Evolutionary conservation across 2,797 vertebrate species (phyloP).

Genomic region (Falco concolor): DNA sequence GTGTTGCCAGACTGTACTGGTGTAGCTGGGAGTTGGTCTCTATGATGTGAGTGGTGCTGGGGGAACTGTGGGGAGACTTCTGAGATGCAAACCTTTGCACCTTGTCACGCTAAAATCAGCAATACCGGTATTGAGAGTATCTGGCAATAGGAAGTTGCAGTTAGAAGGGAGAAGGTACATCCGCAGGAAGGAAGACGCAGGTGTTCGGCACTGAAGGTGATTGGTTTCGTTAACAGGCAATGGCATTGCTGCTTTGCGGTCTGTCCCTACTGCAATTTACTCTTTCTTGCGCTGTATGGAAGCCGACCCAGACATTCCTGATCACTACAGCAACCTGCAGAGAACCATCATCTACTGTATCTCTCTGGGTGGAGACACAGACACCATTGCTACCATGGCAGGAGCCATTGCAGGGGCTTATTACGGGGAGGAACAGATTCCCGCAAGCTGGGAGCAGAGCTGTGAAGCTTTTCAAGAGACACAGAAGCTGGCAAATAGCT

Average conservation of each 20-base stretch:
- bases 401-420: conserved; percentile 96
- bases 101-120: neutral
- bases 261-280: conserved; percentile 97
- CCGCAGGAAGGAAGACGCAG: neutral
- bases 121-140: fast-evolving
- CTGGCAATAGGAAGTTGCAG: neutral
- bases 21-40: neutral
- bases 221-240: conserved; percentile 79
- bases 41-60: neutral
- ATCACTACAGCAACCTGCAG: conserved; percentile 83
- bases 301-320: conserved; percentile 84
- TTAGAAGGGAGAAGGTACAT: neutral
- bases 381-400: conserved; percentile 98
- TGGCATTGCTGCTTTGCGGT: conserved; percentile 90
- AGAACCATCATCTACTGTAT: conserved; percentile 93
- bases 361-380: conserved; percentile 94
- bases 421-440: conserved; percentile 86
- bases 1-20: neutral
- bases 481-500: conserved; percentile 78
- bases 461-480: conserved; percentile 90
- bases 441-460: conserved; percentile 85
- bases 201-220: neutral
- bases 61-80: neutral
- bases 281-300: conserved; percentile 93
- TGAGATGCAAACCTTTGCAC: neutral